Base-by-base conservation (phyloP, 2,113 vertebrate genomes). In the Coptodon rendalli region DNA sequence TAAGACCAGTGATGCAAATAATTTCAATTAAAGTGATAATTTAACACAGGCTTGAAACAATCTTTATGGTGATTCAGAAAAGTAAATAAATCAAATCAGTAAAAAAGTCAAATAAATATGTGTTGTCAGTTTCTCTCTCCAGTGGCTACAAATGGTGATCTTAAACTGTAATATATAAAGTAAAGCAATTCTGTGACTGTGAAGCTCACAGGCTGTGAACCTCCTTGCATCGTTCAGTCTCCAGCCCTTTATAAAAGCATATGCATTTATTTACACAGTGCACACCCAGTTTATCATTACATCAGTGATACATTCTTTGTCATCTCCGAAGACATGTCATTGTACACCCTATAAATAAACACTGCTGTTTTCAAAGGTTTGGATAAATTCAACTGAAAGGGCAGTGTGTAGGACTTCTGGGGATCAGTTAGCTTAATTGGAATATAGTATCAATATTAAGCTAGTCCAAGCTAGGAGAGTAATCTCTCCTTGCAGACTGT, bases 341-440 rank as follows among this genome's bases (percentile, higher is more conserved):
- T 3, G 22, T 73, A 76, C 24, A 48, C 14, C 9, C 9, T 38
- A 66, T 66, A 66, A 76, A 45, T 17, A 48, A 29, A 76, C 9
- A 76, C 14, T 19, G 40, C 2, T 43, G 0, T 27, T 45, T 71
- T 27, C 38, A 73, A 73, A 73, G 8, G 8, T 5, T 7, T 11
- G 14, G 71, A 12, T 17, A 29, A 76, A 29, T 48, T 78, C 24
- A 78, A 29, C 22, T 31, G 16, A 76, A 50, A 27, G 43, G 24
- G 6, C 16, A 11, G 71, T 50, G 0, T 76, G 43, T 48, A 5
- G 40, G 14, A 76, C 24, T 17, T 48, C 22, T 24, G 0, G 4
- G 24, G 24, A 48, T 48, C 14, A 48, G 16, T 45, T 11, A 1
- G 14, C 1, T 45, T 45, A 45, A 45, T 6, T 45, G 22, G 22